Evolutionary conservation across 2,888 invertebrate genomes (phyloP).

Genomic region (Apotomis betuletana): DNA sequence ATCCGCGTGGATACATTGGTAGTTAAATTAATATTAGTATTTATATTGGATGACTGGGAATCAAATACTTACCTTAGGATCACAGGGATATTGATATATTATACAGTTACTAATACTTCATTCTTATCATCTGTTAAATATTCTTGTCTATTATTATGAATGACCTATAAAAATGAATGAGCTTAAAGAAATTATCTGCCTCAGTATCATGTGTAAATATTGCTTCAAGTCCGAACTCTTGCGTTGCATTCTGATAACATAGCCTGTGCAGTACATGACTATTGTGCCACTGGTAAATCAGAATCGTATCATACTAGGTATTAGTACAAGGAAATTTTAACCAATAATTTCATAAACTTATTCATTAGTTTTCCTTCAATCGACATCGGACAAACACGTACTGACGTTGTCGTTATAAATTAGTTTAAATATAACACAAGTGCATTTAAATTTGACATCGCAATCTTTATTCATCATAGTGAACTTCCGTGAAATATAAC

Average conservation of each 20-base stretch:
- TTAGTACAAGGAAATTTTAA: constrained; percentile 40
- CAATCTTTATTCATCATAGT: constrained; percentile 39
- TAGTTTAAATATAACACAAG: constrained; percentile 25
- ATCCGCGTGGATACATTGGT: too few relatives aligned
- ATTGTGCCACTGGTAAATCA: constrained; percentile 8
- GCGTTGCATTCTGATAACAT: neutral
- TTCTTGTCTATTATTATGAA: neutral
- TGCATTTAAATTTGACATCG: constrained; percentile 32
- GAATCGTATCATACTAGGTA: constrained; percentile 16
- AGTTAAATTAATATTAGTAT: too few relatives aligned
- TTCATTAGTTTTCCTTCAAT: constrained; percentile 61
- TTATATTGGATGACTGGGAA: too few relatives aligned
- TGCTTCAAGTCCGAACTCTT: neutral
- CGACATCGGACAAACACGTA: constrained; percentile 45
- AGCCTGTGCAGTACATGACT: neutral
- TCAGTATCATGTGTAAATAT: neutral
- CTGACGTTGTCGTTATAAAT: constrained; percentile 30
- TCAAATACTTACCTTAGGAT: neutral
- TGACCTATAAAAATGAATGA: neutral
- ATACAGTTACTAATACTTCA: neutral
- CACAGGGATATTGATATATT: neutral
- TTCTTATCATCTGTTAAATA: neutral
- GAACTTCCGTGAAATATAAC: constrained; percentile 32
- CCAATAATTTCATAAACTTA: constrained; percentile 29
- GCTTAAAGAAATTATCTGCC: neutral